Evolutionary conservation across 1,140 invertebrate species (phyloP).

Genomic region (Drosophila equinoxialis): DNA sequence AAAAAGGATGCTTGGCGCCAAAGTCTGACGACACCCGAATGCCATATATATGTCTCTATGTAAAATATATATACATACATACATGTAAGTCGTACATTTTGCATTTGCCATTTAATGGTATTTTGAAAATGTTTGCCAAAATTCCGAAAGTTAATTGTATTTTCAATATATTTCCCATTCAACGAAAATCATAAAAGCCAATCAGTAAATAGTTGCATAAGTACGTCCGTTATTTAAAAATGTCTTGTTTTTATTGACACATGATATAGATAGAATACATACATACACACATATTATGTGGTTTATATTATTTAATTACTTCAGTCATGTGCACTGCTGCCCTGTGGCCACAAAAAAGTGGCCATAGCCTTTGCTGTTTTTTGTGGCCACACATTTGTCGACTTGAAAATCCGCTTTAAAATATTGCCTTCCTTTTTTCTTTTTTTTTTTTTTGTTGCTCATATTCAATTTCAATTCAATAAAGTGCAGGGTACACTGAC

Average conservation of each 20-base stretch:
- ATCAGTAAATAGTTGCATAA: neutral
- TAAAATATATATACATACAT: neutral
- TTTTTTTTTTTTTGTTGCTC: neutral
- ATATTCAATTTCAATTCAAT: neutral
- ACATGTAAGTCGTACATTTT: neutral
- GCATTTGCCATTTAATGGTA: conserved; percentile 21
- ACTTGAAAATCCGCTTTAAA: conserved; percentile 67
- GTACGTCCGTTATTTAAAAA: neutral
- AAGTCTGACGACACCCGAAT: conserved; percentile 1
- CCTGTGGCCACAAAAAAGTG: conserved; percentile 27
- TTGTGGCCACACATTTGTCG: conserved; percentile 61
- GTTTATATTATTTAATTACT: conserved; percentile 63
- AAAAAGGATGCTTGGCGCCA: conserved; percentile 48
- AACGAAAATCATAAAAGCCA: neutral
- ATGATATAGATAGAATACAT: conserved; percentile 14
- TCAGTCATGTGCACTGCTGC: conserved; percentile 34
- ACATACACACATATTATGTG: conserved; percentile 22
- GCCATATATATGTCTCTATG: neutral
- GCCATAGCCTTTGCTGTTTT: conserved; percentile 27
- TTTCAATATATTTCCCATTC: conserved; percentile 58
- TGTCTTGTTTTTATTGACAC: conserved; percentile 46
- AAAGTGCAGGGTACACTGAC: neutral
- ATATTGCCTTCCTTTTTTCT: conserved; percentile 12
- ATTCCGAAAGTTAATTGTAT: conserved; percentile 44
- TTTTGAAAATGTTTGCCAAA: conserved; percentile 35